Evolutionary conservation across 1,140 invertebrate genomes (phyloP), one percentile per base, ranked within the genome.

Genomic region (Euglossa dilemma): DNA sequence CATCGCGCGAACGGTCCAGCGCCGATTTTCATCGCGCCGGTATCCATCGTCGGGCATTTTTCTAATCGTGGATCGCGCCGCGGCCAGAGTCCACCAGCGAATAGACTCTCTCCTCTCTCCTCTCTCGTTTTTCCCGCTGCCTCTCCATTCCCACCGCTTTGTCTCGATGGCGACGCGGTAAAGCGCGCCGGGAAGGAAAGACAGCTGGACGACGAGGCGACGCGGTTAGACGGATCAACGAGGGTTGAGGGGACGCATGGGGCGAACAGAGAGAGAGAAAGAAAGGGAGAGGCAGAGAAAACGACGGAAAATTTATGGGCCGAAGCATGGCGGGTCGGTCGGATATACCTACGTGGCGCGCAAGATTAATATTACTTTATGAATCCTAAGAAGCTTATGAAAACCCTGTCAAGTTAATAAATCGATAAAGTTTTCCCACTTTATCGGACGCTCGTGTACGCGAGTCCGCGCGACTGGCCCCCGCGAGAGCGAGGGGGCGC

Each of bases 391-490:
- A 87, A 89, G 88, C 88, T 89, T 89, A 89, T 89, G 85, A 89
- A 89, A 87, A 89, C 80, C 81, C 87, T 87, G 87, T 86, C 89
- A 82, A 89, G 90, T 89, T 89, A 90, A 90, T 90, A 90, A 87
- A 91, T 91, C 89, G 90, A 90, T 90, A 90, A 91, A 91, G 90
- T 91, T 91, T 90, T 85, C 84, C 69, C 83, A 88, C 86, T 90
- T 89, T 88, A 88, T 88, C 80, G 87, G 70, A 50, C 81, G 75
- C 25, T 83, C 57, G 86, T 76, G 80, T 28, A 54, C 79, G 61
- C 36, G 59, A 61, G 84, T 36, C 79, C 56, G 14, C 14, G 64
- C 78, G 54, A 75, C 85, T n/a, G 43, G 12, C 43, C 11, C 18
- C 63, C 6, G 6, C 18, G 12, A 8, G 57, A 7, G n/a, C 18